A percentile compares a stretch with the other conserved stretches of the same genome.
These are phyloP conservation scores for Encarsia formosa DNA, from an alignment of 2,888 invertebrate species.

Conservation along the genomic window DNA sequence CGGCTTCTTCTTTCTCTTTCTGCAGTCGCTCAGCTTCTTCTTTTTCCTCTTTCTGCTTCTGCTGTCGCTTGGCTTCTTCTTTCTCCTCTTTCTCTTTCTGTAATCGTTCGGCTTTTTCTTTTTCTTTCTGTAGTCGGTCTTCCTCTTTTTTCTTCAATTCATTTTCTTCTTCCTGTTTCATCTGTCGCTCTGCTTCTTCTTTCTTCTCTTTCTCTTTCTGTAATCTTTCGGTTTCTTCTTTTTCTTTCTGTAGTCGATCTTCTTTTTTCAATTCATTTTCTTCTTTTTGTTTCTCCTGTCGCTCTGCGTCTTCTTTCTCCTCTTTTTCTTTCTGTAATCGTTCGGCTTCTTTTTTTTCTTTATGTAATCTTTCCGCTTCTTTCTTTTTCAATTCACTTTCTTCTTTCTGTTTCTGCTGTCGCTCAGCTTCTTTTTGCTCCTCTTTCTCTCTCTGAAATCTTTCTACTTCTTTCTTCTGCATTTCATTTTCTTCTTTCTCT, in stretches of 20 bases:
- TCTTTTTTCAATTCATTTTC: neutral
- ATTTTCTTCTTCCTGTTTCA: conserved; percentile 18
- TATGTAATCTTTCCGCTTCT: conserved; percentile 18
- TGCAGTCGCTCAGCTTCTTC: conserved; percentile 24
- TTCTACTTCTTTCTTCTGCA: conserved; percentile 27
- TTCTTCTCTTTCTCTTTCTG: neutral
- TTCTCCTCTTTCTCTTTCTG: conserved; percentile 24
- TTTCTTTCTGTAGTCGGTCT: conserved; percentile 29
- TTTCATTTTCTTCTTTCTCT: conserved; percentile 26
- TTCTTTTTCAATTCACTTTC: conserved; percentile 17
- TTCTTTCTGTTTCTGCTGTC: conserved; percentile 30
- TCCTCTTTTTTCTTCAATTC: conserved; percentile 23
- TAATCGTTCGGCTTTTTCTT: conserved; percentile 41
- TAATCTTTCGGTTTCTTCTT: too few relatives aligned
- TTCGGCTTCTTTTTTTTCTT: conserved; percentile 1
- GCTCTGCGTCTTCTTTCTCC: too few relatives aligned
- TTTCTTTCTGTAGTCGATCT: neutral
- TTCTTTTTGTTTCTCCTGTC: neutral
- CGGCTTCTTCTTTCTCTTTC: conserved; percentile 25
- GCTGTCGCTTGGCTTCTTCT: conserved; percentile 28
- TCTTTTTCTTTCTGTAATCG: conserved; percentile 7
- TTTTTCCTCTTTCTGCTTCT: conserved; percentile 29
- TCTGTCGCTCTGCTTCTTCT: conserved; percentile 5
- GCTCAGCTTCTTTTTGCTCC: conserved; percentile 24
- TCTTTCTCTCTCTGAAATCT: conserved; percentile 24